These are phyloP conservation scores for Jacana jacana DNA, from an alignment of 2,113 vertebrate genomes.

Conservation along the genomic window DNA sequence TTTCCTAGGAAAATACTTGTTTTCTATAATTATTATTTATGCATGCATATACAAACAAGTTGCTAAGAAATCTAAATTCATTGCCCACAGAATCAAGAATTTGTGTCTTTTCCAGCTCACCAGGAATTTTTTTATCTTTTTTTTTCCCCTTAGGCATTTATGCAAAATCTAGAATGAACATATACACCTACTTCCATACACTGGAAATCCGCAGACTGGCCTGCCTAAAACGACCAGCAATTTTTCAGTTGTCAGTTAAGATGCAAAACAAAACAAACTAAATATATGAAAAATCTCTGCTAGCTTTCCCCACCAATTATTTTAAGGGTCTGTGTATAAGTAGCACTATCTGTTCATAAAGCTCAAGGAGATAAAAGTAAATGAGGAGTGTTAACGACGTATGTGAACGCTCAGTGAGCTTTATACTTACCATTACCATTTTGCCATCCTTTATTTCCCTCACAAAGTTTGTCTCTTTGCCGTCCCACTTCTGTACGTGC, in stretches of 20 bases:
- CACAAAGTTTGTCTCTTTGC: slow-evolving; percentile 89
- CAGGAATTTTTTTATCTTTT: not conserved
- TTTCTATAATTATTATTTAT: not conserved
- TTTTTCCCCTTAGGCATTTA: not conserved
- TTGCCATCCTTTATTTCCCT: slow-evolving; percentile 92
- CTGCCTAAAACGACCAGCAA: not conserved
- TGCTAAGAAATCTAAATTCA: not conserved
- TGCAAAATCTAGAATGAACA: not conserved
- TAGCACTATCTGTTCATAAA: not conserved
- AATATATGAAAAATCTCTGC: not conserved
- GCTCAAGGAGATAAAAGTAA: not conserved
- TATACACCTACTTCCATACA: no score
- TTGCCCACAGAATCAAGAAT: not conserved
- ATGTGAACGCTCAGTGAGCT: not conserved
- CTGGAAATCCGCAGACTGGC: not conserved
- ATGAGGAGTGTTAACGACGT: rapidly evolving
- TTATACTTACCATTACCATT: slow-evolving; percentile 86
- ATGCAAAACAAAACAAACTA: not conserved
- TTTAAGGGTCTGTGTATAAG: not conserved
- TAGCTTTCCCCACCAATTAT: not conserved
- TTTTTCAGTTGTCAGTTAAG: not conserved
- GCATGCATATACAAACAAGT: not conserved
- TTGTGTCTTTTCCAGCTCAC: not conserved
- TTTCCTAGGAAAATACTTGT: not conserved
- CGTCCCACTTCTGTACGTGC: slow-evolving; percentile 94